Evolutionary conservation across 1,140 invertebrate genomes (phyloP).

Genomic region (Drosophila kepulauana): DNA sequence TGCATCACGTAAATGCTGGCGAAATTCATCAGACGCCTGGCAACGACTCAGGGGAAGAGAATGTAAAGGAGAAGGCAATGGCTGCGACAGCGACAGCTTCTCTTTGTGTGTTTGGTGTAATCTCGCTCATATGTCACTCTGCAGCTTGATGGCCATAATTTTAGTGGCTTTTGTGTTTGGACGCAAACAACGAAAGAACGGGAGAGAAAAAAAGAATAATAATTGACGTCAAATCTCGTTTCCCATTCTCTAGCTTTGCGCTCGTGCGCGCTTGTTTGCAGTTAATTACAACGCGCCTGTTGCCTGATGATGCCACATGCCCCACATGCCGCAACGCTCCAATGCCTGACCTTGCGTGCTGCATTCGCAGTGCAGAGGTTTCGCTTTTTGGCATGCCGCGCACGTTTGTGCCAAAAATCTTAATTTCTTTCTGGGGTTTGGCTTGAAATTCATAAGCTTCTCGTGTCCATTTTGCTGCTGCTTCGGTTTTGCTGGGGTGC

Average conservation of each 20-base stretch:
- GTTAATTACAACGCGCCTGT: slow-evolving; percentile 67
- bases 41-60: neutral
- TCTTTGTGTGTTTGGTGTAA: slow-evolving; percentile 1
- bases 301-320: neutral
- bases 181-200: slow-evolving; percentile 2
- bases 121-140: slow-evolving; percentile 60
- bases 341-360: slow-evolving; percentile 71
- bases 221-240: slow-evolving; percentile 74
- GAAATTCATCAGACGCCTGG: slow-evolving; percentile 68
- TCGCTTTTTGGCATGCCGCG: slow-evolving; percentile 62
- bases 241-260: neutral
- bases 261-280: slow-evolving; percentile 59
- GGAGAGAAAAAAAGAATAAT: slow-evolving; percentile 57
- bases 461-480: slow-evolving; percentile 68
- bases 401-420: slow-evolving; percentile 81
- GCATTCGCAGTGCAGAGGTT: slow-evolving; percentile 57
- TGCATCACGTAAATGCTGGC: slow-evolving; percentile 70
- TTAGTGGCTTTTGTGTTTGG: slow-evolving; percentile 40
- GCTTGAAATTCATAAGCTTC: slow-evolving; percentile 47
- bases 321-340: neutral
- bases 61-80: neutral
- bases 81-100: neutral
- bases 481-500: slow-evolving; percentile 41
- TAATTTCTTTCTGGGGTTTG: slow-evolving; percentile 67
- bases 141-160: slow-evolving; percentile 67